Base-by-base conservation (phyloP, 2,888 invertebrate species). In the Saturnia japonica region DNA sequence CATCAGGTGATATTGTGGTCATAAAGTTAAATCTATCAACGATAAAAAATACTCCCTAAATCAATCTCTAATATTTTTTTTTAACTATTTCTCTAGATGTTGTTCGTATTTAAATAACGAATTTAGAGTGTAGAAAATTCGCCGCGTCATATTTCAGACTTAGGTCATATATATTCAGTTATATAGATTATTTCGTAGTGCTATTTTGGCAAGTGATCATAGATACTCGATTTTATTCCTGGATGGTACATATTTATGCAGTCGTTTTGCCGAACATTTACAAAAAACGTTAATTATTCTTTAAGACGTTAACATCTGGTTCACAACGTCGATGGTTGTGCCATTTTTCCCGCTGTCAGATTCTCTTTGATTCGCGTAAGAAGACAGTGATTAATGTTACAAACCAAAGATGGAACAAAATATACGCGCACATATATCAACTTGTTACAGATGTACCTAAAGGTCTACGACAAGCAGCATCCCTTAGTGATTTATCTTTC, bases 331-430 rank as follows among this genome's bases (percentile, higher is more conserved):
- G 6, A 14, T 60, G 14, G 25, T 60, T 28, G 9, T n/a, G 4
- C 40, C 64, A 34, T 40, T 64, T 64, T 34, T 64, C 64, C 8
- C 64, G 28, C 2, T n/a, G 40, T 64, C 40, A 64, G n/a, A 40
- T 64, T 40, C 62, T n/a, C 40, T 40, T 40, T 40, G 40, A 64
- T 64, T 64, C 64, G 40, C 19, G 40, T 40, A 64, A 40, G 19
- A 19, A n/a, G 64, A 40, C 64, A 64, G 64, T 64, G 64, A 64
- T 64, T 64, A n/a, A 64, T 64, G 64, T 34, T 40, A 19, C 64
- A 64, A 40, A 64, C 22, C 40, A 40, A 9, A n/a, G n/a, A 34
- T 64, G 19, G 19, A 14, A 40, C 64, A 64, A 64, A 64, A 40
- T 40, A 64, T 40, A n/a, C 64, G 40, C 40, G 40, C 9, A 40